Evolutionary conservation across 2,888 invertebrate genomes (phyloP).

Genomic region (Proisotoma minuta): DNA sequence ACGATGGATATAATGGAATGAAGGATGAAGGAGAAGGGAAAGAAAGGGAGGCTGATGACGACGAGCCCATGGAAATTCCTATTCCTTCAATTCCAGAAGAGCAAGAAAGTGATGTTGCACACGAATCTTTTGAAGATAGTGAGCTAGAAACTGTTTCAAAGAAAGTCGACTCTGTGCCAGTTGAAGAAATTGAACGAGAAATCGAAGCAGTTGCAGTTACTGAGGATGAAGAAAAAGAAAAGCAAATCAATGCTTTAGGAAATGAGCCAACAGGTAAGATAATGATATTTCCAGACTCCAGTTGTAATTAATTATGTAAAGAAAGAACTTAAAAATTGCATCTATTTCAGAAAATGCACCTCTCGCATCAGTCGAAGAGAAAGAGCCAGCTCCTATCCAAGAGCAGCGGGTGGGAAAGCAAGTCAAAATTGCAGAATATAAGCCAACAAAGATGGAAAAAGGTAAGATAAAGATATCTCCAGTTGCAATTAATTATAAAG

Average conservation of each 20-base stretch:
- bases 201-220: background rate
- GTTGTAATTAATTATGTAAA: no score
- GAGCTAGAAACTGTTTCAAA: background rate
- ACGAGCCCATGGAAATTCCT: background rate
- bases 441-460: background rate
- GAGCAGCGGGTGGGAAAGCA: background rate
- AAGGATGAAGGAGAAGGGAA: background rate
- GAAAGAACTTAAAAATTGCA: no score
- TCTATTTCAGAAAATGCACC: background rate
- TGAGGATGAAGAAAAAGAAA: background rate
- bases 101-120: background rate
- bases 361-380: background rate
- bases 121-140: background rate
- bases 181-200: background rate
- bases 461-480: background rate
- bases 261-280: background rate
- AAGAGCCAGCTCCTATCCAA: background rate
- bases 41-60: background rate
- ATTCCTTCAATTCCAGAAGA: background rate
- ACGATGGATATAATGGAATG: background rate
- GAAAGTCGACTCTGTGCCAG: background rate
- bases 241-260: background rate
- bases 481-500: background rate
- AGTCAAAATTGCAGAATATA: background rate
- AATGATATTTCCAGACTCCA: background rate